Evolutionary conservation across 2,113 vertebrate genomes (phyloP), one percentile per base, ranked within the genome.

Genomic region (Etia nguti): DNA sequence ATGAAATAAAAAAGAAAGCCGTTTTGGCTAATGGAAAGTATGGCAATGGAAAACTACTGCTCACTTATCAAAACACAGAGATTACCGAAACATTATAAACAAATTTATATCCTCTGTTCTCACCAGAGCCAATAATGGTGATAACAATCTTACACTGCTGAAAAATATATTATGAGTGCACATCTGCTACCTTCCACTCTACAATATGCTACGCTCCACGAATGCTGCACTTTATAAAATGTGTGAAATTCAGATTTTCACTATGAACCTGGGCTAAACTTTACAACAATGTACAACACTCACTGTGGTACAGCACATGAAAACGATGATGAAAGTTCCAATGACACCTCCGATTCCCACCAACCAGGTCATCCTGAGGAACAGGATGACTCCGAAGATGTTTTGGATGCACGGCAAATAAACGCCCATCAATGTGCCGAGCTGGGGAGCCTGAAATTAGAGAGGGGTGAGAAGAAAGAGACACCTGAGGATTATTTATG

Each of bases 371-470:
- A 99, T 98, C 81, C 99, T 97, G 91, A 99, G 97, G 94, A 99
- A 99, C 56, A 99, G 97, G 93, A 99, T 99, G 91, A 99, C 99
- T 2, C 98, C 98, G 3, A 99, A 99, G 96, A 99, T 99, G 95
- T 99, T 99, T 97, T 99, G 99, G 94, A 99, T 97, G 92, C 98
- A 99, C 1, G 99, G 99, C 89, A 99, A 90, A 93, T 99, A 99
- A 77, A 99, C 99, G 0, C 99, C 99, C 98, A 99, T 99, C 95
- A 99, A 97, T 81, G 99, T 99, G 87, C 99, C 99, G 96, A 99
- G 98, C 89, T 97, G 97, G 0, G 99, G 98, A 15, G 97, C 98
- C 99, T 99, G 96, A 4, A 54, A 6, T 75, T 80, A 18, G 26
- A 90, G 83, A 70, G 11, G 10, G 34, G 36, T 52, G 5, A 36